Evolutionary conservation across 2,797 vertebrate species (phyloP).

Genomic region (Gouania willdenowi): DNA sequence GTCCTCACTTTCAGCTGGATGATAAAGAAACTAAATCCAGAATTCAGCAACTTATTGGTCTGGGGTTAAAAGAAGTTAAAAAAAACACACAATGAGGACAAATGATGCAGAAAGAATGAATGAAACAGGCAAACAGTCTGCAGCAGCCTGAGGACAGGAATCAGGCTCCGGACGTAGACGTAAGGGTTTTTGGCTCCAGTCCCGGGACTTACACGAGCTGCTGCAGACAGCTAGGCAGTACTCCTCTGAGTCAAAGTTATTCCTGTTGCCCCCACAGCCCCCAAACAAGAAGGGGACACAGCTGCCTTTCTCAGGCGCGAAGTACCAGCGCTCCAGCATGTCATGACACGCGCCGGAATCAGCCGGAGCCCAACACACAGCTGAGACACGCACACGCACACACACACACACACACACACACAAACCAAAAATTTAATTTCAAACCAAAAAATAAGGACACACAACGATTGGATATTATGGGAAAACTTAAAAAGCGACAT

Average conservation of each 20-base stretch:
- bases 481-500: constrained; percentile 15
- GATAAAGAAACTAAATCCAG: too few relatives aligned
- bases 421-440: constrained; percentile 27
- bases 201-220: constrained; percentile 91
- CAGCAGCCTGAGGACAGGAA: constrained; percentile 36
- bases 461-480: too few relatives aligned
- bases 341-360: constrained; percentile 89
- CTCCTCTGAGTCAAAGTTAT: constrained; percentile 99
- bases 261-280: constrained; percentile 97
- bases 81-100: constrained; percentile 4
- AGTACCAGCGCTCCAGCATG: constrained; percentile 96
- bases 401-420: constrained; percentile 46
- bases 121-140: constrained; percentile 23
- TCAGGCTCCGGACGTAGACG: constrained; percentile 18
- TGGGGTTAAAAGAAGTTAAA: constrained; percentile 33
- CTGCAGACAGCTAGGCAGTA: constrained; percentile 97
- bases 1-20: too few relatives aligned
- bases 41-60: too few relatives aligned
- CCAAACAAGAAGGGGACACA: constrained; percentile 97
- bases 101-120: constrained; percentile 7
- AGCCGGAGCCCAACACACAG: constrained; percentile 94
- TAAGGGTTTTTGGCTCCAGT: constrained; percentile 13
- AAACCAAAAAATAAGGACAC: background rate
- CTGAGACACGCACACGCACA: constrained; percentile 71
- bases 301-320: constrained; percentile 84